A percentile compares a stretch with the other conserved stretches of the same genome.
Evolutionary conservation across 2,113 vertebrate species (phyloP).

Genomic region (Limanda limanda): DNA sequence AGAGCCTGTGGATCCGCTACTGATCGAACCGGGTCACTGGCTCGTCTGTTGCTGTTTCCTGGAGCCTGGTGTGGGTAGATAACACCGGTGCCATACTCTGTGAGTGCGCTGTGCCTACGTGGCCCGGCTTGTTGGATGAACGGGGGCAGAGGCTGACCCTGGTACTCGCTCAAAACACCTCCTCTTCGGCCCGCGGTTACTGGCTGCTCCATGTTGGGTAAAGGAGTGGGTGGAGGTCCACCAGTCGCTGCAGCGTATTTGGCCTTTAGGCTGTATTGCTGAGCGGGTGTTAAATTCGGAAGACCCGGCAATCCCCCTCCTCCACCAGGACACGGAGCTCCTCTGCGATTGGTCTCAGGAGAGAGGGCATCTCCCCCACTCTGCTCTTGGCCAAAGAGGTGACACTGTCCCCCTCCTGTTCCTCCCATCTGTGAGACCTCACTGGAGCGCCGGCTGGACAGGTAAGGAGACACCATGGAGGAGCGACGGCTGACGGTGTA

Average conservation of each 20-base stretch:
- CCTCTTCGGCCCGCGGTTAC: conserved; percentile 69
- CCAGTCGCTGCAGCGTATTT: conserved; percentile 92
- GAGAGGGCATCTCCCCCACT: conserved; percentile 80
- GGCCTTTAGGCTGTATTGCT: conserved; percentile 93
- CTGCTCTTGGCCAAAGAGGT: conserved; percentile 71
- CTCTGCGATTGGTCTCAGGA: conserved; percentile 80
- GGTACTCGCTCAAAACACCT: conserved; percentile 78
- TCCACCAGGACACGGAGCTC: conserved; percentile 71
- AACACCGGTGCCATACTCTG: conserved; percentile 83
- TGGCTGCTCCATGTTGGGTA: conserved; percentile 84
- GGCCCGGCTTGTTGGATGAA: conserved; percentile 76
- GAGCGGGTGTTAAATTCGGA: conserved; percentile 88
- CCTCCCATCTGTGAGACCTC: conserved; percentile 82
- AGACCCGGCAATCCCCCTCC: conserved; percentile 83
- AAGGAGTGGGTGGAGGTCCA: conserved; percentile 88
- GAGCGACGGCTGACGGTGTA: conserved; percentile 95
- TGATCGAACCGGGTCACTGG: conserved; percentile 90
- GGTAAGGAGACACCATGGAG: conserved; percentile 89
- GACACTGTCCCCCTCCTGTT: conserved; percentile 56
- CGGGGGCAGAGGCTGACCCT: conserved; percentile 72
- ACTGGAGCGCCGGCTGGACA: conserved; percentile 84
- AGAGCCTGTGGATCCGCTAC: conserved; percentile 77
- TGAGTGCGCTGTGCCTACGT: conserved; percentile 86
- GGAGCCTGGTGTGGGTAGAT: conserved; percentile 83
- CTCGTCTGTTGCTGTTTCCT: conserved; percentile 83